phyloP scores from a whole-genome alignment of 2,888 invertebrate species.

The Cartodere bifasciata region DNA sequence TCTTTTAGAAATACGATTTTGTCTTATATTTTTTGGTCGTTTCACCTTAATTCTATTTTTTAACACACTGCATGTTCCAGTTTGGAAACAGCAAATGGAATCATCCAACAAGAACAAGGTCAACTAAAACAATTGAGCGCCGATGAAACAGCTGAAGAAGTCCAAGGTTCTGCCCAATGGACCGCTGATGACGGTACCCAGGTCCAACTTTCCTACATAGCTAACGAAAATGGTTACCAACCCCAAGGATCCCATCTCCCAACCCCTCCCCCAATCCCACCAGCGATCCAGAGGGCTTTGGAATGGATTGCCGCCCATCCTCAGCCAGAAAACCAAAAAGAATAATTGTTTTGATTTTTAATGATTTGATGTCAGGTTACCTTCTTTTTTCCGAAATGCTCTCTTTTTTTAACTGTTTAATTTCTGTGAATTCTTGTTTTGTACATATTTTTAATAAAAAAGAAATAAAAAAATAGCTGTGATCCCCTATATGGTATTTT shows the following conservation, averaged over 20 bases:
- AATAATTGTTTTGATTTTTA: too few species aligned
- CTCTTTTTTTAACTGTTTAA: too few species aligned
- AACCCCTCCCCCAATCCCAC: constrained; percentile 66
- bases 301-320: constrained; percentile 47
- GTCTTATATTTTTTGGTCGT: too few species aligned
- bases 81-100: constrained; percentile 64
- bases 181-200: constrained; percentile 54
- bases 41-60: too few species aligned
- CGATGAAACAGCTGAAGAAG: constrained; percentile 31
- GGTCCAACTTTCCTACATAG: constrained; percentile 48
- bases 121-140: constrained; percentile 33
- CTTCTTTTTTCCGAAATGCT: too few species aligned
- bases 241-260: constrained; percentile 63
- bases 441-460: too few species aligned
- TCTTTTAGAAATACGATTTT: too few species aligned
- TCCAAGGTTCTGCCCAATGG: constrained; percentile 53
- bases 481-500: too few species aligned
- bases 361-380: too few species aligned
- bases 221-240: constrained; percentile 59
- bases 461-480: too few species aligned
- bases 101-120: constrained; percentile 50
- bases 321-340: constrained; percentile 23
- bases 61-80: too few species aligned
- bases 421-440: too few species aligned
- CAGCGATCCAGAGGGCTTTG: constrained; percentile 55